These are phyloP conservation scores for Papilio gigon DNA, from an alignment of 2,888 invertebrate genomes.

Conservation along the genomic window DNA sequence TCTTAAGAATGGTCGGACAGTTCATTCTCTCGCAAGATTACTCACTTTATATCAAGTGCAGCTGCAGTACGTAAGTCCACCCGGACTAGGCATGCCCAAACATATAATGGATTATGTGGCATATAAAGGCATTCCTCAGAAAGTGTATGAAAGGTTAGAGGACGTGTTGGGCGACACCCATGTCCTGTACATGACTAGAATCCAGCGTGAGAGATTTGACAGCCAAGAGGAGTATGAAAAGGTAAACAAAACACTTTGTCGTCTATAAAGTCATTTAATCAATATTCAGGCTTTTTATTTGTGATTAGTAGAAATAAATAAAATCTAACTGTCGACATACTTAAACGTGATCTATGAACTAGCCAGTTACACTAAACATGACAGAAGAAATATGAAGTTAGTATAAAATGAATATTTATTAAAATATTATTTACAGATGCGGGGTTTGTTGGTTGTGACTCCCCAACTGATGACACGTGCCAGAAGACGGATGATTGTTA, in stretches of 20 bases:
- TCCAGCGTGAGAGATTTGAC: constrained; percentile 96
- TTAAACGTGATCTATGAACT: not conserved
- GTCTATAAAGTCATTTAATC: constrained; percentile 13
- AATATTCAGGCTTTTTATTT: constrained; percentile 13
- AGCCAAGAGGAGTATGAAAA: constrained; percentile 92
- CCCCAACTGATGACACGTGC: constrained; percentile 97
- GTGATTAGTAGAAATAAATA: not conserved
- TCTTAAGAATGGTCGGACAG: constrained; percentile 98
- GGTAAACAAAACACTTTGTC: constrained; percentile 74
- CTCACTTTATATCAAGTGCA: constrained; percentile 97
- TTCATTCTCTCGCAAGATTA: constrained; percentile 97
- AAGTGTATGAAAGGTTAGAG: constrained; percentile 88
- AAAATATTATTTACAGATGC: constrained; percentile 81
- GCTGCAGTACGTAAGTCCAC: constrained; percentile 94
- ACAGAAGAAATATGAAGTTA: not conserved
- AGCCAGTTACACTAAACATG: not conserved
- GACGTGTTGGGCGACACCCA: constrained; percentile 96
- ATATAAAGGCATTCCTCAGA: constrained; percentile 90
- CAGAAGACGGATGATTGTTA: constrained; percentile 95
- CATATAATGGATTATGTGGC: constrained; percentile 90
- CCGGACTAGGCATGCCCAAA: constrained; percentile 94
- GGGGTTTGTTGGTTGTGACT: constrained; percentile 94
- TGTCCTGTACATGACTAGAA: constrained; percentile 98
- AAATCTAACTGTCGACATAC: not conserved
- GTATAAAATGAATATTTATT: not conserved